These are phyloP conservation scores for Lepus europaeus DNA, from an alignment of 2,113 vertebrate species.

Conservation along the genomic window DNA sequence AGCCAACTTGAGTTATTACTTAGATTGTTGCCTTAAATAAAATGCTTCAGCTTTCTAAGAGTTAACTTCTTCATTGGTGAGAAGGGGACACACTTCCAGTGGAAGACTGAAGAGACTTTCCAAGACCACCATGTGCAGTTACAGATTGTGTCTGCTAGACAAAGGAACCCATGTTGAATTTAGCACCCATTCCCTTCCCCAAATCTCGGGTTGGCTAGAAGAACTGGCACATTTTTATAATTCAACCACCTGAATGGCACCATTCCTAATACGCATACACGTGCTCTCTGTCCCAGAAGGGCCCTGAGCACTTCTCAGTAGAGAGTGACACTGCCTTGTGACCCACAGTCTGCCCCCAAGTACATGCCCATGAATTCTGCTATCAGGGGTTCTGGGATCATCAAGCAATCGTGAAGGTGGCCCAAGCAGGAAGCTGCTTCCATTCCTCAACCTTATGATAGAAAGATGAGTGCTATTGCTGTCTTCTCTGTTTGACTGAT, in stretches of 20 bases:
- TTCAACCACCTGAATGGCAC: background rate
- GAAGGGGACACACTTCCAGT: accelerated
- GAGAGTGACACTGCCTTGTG: background rate
- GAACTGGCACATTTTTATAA: background rate
- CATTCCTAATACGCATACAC: background rate
- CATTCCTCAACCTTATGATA: background rate
- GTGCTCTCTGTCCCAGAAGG: background rate
- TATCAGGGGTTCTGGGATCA: background rate
- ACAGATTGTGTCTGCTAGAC: background rate
- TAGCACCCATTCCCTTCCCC: background rate
- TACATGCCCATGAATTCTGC: background rate
- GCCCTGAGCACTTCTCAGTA: background rate
- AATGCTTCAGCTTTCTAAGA: background rate
- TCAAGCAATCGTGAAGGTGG: background rate
- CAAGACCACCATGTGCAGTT: no score
- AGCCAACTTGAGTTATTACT: background rate
- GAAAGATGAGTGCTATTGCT: background rate
- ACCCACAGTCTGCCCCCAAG: background rate
- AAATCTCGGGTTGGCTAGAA: background rate
- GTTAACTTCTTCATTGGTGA: background rate
- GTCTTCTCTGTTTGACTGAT: background rate
- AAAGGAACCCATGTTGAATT: background rate
- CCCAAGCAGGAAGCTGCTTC: background rate
- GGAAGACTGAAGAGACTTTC: background rate
- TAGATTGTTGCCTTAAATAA: background rate